Percentiles rank a stretch among this genome's conserved stretches.
Conservation (phyloP, 2,113 vertebrate genomes). For the Chitala chitala region DNA sequence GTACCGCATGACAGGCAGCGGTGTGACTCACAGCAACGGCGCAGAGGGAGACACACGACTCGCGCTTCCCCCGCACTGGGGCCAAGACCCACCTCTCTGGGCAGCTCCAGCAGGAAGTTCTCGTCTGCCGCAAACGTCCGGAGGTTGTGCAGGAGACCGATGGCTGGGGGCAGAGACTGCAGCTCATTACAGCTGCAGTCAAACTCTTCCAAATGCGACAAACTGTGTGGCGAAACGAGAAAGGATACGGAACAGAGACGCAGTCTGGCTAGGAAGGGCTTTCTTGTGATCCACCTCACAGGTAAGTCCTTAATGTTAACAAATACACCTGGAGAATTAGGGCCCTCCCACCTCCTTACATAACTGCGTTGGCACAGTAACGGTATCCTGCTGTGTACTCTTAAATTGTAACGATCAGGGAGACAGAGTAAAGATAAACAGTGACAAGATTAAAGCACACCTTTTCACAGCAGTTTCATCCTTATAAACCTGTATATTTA, state of each 20-base stretch:
- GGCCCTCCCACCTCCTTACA: neutral
- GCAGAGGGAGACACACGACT: too few species aligned
- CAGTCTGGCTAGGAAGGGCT: too few species aligned
- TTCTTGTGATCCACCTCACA: neutral
- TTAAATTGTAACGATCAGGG: constrained; percentile 12
- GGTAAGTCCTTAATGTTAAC: neutral
- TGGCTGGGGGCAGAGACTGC: constrained; percentile 84
- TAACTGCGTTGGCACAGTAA: neutral
- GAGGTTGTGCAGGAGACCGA: constrained; percentile 89
- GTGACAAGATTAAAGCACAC: neutral
- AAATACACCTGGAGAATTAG: neutral
- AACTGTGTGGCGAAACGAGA: constrained; percentile 63
- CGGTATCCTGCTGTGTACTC: neutral
- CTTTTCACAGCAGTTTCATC: neutral
- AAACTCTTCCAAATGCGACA: constrained; percentile 92
- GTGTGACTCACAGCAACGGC: constrained; percentile 4
- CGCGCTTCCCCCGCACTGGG: too few species aligned
- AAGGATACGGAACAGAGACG: too few species aligned
- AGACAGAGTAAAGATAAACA: neutral
- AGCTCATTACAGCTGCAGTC: constrained; percentile 98
- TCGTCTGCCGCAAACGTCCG: constrained; percentile 91
- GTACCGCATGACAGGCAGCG: too few species aligned
- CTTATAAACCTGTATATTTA: neutral
- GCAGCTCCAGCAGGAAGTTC: constrained; percentile 91
- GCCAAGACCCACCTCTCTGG: constrained; percentile 86